These are phyloP conservation scores for Apteryx mantelli DNA, from an alignment of 2,113 vertebrate species.

Conservation along the genomic window DNA sequence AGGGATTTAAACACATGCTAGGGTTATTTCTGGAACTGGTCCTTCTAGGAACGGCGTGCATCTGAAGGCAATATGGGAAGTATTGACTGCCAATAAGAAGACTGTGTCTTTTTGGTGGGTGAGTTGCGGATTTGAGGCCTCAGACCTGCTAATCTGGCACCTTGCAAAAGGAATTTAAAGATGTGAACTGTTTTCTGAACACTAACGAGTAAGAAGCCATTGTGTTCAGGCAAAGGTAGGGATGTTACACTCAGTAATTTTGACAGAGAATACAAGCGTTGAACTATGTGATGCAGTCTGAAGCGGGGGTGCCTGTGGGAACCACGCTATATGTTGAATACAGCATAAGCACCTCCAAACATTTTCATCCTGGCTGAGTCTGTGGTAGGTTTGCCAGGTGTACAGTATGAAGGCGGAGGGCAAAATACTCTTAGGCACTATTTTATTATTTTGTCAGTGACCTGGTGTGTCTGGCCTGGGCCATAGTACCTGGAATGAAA, in stretches of 20 bases:
- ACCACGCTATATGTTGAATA: not conserved
- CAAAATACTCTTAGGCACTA: not conserved
- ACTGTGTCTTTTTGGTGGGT: conserved; percentile 14
- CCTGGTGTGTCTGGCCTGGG: not conserved
- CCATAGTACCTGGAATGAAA: not conserved
- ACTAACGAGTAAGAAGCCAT: not conserved
- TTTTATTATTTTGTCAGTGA: not conserved
- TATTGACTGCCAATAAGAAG: conserved; percentile 6
- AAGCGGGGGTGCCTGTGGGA: not conserved
- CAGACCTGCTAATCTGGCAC: not conserved
- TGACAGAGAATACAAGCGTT: not conserved
- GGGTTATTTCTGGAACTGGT: conserved; percentile 30
- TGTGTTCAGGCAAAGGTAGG: not conserved
- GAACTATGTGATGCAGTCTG: not conserved
- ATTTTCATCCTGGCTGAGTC: not conserved
- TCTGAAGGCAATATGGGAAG: conserved; percentile 43
- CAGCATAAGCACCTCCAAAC: not conserved
- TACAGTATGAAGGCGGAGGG: not conserved
- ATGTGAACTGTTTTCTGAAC: not conserved
- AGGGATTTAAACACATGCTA: not conserved
- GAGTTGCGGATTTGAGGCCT: not conserved
- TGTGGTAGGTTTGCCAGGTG: not conserved
- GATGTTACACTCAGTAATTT: not conserved
- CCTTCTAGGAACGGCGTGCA: conserved; percentile 26
- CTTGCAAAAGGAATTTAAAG: conserved; percentile 7